A percentile compares a stretch with the other conserved stretches of the same genome.
phyloP scores from a whole-genome alignment of 2,797 vertebrate genomes.

The Stomatorhinus walkeri region DNA sequence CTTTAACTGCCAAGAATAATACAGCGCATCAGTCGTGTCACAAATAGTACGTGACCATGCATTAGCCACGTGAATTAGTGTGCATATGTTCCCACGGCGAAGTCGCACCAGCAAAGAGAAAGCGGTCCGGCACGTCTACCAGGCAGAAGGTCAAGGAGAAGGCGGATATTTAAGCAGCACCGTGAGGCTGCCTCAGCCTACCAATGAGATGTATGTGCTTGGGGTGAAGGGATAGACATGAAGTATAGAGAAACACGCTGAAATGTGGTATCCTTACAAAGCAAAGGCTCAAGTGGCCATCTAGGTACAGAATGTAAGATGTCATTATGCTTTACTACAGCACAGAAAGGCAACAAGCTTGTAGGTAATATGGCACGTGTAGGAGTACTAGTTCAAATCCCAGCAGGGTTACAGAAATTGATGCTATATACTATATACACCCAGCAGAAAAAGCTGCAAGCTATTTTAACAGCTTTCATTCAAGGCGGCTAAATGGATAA shows the following conservation, averaged over 20 bases:
- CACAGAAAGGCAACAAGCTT: neutral
- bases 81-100: slow-evolving; percentile 40
- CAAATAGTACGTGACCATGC: neutral
- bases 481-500: neutral
- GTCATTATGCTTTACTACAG: neutral
- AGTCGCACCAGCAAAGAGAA: slow-evolving; percentile 71
- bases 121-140: slow-evolving; percentile 66
- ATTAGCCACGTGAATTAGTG: slow-evolving; percentile 38
- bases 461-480: neutral
- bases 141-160: slow-evolving; percentile 46
- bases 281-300: neutral
- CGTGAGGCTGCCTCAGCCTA: neutral
- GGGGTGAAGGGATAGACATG: neutral
- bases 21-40: neutral
- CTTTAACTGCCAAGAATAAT: neutral
- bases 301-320: neutral
- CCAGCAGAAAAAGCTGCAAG: neutral
- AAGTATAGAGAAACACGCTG: neutral
- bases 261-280: neutral
- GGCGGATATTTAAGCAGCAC: neutral
- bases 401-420: slow-evolving; percentile 21
- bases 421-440: neutral
- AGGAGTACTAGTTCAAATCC: slow-evolving; percentile 17
- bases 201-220: neutral
- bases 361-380: neutral